Base-by-base conservation (phyloP, 1,140 invertebrate species). In the Drosophila arizonae region DNA sequence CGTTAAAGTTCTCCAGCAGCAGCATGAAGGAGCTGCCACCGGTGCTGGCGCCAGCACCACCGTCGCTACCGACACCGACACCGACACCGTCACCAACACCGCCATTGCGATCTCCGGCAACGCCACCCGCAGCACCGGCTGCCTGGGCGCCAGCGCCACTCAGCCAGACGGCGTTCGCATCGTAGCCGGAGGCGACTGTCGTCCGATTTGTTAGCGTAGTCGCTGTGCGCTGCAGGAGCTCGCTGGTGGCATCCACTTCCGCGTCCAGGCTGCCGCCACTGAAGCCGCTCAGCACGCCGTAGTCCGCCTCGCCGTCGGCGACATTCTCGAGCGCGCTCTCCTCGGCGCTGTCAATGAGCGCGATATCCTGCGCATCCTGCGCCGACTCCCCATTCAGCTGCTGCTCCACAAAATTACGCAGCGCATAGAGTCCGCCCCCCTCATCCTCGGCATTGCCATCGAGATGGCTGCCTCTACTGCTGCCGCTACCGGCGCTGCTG, bases 1-100 rank as follows among this genome's bases (percentile, higher is more conserved):
- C 93, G 84, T 93, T 93, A 84, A 94, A 94, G 80, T 94, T 93
- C 71, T 94, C 93, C 0, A 94, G 92, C 54, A 94, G 80, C 91
- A 93, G 92, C 92, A 94, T 92, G 57, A 93, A 92, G 36, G 90
- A 91, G 77, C 93, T 93, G 71, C 86, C 73, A 4, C 50, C 57
- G 1, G 62, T 45, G 6, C 65, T 58, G 13, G 43, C 58, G 6
- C 30, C 50, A 2, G 15, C 68, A 0, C 58, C 58, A 0, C 65
- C 58, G 0, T 10, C 36, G 21, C 41, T 55, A 0, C 9, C 52
- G 6, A 46, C 51, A 24, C 28, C 65, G 11, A 0, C 68, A 0
- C 58, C 58, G 0, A 62, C 58, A 0, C 10, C 36, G 21, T 33
- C 58, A 0, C 9, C 52, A 5, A 45, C 55, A 24, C 9, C 52